Evolutionary conservation across 2,888 invertebrate species (phyloP).

Genomic region (Zygogramma bicolorata): DNA sequence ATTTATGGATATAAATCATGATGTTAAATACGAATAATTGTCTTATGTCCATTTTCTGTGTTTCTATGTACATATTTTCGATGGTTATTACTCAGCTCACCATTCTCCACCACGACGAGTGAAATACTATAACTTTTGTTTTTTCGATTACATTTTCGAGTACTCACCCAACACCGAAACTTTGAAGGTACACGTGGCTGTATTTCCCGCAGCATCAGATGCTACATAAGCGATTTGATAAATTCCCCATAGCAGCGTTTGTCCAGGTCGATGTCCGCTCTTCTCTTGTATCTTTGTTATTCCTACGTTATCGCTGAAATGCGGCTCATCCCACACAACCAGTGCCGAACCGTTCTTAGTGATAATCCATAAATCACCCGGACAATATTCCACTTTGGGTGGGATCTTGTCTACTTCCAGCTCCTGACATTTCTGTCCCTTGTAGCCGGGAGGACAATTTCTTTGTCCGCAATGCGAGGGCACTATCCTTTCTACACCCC

Average conservation of each 20-base stretch:
- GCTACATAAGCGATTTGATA: conserved; percentile 95
- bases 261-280: conserved; percentile 88
- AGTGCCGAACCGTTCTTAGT: conserved; percentile 91
- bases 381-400: conserved; percentile 90
- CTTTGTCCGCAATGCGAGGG: conserved; percentile 93
- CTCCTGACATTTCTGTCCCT: conserved; percentile 87
- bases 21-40: too few relatives aligned
- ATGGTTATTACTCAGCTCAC: too few relatives aligned
- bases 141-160: too few relatives aligned
- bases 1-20: too few relatives aligned
- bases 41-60: too few relatives aligned
- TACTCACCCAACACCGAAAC: conserved; percentile 88
- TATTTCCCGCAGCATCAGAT: conserved; percentile 91
- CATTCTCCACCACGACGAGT: too few relatives aligned
- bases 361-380: conserved; percentile 94
- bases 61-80: too few relatives aligned
- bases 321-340: conserved; percentile 93
- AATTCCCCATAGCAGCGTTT: conserved; percentile 90
- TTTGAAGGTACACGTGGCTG: conserved; percentile 91
- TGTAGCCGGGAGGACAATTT: conserved; percentile 88
- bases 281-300: conserved; percentile 84
- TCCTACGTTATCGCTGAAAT: conserved; percentile 90
- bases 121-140: too few relatives aligned
- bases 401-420: conserved; percentile 73
- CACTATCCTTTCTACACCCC: conserved; percentile 91